Percentiles rank a stretch among this genome's conserved stretches.
Conservation (phyloP, 2,888 invertebrate genomes). For the Buathra laborator region DNA sequence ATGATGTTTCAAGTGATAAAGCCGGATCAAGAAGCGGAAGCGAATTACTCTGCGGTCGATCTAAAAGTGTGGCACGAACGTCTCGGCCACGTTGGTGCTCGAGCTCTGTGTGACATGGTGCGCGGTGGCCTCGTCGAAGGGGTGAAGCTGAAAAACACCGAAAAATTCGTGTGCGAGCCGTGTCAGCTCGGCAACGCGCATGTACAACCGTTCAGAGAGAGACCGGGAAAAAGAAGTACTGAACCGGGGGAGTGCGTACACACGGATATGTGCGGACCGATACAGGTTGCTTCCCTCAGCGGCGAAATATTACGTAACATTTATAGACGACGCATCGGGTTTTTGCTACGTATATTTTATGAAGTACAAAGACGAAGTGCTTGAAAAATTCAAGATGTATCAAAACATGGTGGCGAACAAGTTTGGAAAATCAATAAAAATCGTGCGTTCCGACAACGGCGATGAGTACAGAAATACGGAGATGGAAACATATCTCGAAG, state of each 20-base stretch:
- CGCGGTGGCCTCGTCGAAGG: conserved; percentile 36
- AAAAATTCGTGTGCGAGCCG: conserved; percentile 52
- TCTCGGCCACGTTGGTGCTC: conserved; percentile 47
- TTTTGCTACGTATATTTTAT: conserved; percentile 65
- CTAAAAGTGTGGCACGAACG: conserved; percentile 54
- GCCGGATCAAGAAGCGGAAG: conserved; percentile 15
- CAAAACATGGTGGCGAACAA: conserved; percentile 27
- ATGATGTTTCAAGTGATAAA: conserved; percentile 43
- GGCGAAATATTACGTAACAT: conserved; percentile 58
- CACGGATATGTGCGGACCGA: conserved; percentile 56
- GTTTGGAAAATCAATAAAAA: conserved; percentile 56
- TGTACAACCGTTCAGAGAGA: conserved; percentile 53
- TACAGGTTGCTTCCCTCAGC: conserved; percentile 48
- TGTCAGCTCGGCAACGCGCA: conserved; percentile 58
- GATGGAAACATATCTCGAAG: conserved; percentile 9
- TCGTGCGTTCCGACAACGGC: conserved; percentile 66
- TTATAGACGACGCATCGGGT: conserved; percentile 66
- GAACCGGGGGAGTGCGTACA: conserved; percentile 52
- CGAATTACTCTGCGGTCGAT: conserved; percentile 15
- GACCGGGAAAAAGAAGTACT: background rate
- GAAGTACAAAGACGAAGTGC: conserved; percentile 65
- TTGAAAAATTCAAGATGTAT: conserved; percentile 62
- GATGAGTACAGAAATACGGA: conserved; percentile 55
- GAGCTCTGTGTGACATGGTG: conserved; percentile 46
- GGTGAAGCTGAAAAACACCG: conserved; percentile 43